phyloP scores from a whole-genome alignment of 2,888 invertebrate genomes.

The Limnephilus lunatus region DNA sequence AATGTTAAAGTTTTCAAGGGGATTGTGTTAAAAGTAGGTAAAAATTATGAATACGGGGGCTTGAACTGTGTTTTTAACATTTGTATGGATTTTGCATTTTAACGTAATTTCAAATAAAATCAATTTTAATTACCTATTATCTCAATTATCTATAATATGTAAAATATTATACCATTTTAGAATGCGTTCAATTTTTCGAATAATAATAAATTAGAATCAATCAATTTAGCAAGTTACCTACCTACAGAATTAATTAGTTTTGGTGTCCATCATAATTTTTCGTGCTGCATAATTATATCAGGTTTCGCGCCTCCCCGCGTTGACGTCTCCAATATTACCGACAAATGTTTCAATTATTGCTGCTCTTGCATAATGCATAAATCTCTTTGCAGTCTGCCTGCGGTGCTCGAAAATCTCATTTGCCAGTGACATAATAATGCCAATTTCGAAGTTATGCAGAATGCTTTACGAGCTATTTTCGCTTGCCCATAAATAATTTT shows the following conservation, averaged over 20 bases:
- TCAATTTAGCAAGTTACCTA: neutral
- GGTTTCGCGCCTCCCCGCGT: neutral
- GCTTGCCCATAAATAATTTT: neutral
- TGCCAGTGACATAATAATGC: conserved; percentile 22
- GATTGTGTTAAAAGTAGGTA: too few relatives aligned
- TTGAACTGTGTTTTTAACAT: too few relatives aligned
- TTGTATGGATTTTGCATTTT: too few relatives aligned
- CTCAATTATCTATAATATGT: too few relatives aligned
- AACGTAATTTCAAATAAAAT: too few relatives aligned
- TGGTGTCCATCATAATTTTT: neutral
- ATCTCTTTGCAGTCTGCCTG: neutral
- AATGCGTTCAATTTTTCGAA: neutral
- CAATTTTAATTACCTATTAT: too few relatives aligned
- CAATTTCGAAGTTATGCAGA: neutral
- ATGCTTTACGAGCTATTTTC: neutral
- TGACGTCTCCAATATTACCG: neutral
- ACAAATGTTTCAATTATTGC: neutral
- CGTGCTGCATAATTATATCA: neutral
- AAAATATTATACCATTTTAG: too few relatives aligned
- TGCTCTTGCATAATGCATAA: neutral
- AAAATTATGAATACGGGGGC: too few relatives aligned
- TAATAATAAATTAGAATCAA: neutral
- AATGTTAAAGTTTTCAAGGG: too few relatives aligned
- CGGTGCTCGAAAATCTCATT: neutral
- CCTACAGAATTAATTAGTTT: neutral